A percentile compares a stretch with the other conserved stretches of the same genome.
phyloP scores from a whole-genome alignment of 2,888 invertebrate genomes.

The Syritta pipiens region DNA sequence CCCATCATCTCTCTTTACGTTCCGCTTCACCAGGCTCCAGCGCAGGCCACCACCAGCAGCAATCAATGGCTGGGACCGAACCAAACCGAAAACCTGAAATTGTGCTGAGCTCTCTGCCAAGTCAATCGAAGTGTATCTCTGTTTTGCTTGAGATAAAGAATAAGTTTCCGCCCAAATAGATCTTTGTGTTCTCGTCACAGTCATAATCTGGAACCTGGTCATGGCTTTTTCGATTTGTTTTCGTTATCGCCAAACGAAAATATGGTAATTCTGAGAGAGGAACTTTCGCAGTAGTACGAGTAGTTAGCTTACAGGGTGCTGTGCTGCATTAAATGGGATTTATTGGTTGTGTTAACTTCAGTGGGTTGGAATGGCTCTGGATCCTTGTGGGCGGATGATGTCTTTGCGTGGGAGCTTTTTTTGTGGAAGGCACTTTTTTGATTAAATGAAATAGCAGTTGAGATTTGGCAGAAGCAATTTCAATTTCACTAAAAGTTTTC shows the following conservation, averaged over 20 bases:
- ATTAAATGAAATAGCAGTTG: background rate
- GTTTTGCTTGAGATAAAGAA: slow-evolving; percentile 57
- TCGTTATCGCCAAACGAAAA: slow-evolving; percentile 54
- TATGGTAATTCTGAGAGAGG: slow-evolving; percentile 48
- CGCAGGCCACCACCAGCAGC: slow-evolving; percentile 1
- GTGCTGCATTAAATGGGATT: slow-evolving; percentile 1
- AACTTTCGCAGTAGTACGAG: slow-evolving; percentile 26
- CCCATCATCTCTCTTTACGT: slow-evolving; percentile 33
- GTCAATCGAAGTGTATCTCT: slow-evolving; percentile 62
- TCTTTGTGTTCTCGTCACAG: slow-evolving; percentile 40
- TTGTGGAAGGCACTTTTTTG: background rate
- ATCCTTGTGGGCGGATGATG: background rate
- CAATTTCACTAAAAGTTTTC: slow-evolving; percentile 4
- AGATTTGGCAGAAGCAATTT: background rate
- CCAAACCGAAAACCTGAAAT: slow-evolving; percentile 38
- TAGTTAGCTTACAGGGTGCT: slow-evolving; percentile 9
- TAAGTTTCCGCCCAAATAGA: slow-evolving; percentile 62
- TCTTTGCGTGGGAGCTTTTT: background rate
- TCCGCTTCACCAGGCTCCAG: slow-evolving; percentile 45
- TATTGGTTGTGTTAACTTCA: slow-evolving; percentile 14
- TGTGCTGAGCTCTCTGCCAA: slow-evolving; percentile 14
- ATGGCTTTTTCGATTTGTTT: slow-evolving; percentile 47
- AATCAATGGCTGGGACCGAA: slow-evolving; percentile 36
- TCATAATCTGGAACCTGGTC: slow-evolving; percentile 61
- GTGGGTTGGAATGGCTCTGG: slow-evolving; percentile 23